Percentiles rank a stretch among this genome's conserved stretches.
phyloP scores from a whole-genome alignment of 2,113 vertebrate genomes.

The Noctilio leporinus region DNA sequence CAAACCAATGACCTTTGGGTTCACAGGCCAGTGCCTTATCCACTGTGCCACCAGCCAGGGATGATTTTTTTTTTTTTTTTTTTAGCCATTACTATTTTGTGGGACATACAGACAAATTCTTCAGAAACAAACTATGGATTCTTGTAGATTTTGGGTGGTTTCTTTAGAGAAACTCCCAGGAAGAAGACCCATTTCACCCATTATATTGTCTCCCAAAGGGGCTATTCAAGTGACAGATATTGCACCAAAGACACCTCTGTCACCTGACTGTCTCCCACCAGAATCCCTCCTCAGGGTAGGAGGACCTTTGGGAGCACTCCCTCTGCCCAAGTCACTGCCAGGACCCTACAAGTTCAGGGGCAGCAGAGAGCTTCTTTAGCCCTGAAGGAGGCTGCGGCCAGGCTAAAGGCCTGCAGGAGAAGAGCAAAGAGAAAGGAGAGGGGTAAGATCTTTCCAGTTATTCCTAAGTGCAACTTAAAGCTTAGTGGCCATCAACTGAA shows the following conservation, averaged over 20 bases:
- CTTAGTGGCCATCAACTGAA: neutral
- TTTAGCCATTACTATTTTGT: neutral
- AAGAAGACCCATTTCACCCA: neutral
- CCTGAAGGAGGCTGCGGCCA: neutral
- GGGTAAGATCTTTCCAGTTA: neutral
- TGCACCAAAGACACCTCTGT: neutral
- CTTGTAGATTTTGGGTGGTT: neutral
- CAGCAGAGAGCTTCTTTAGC: neutral
- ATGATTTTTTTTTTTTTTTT: neutral
- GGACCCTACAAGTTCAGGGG: neutral
- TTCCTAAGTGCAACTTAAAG: neutral
- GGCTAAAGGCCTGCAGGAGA: neutral
- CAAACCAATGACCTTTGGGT: too few relatives aligned
- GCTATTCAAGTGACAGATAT: neutral
- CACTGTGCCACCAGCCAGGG: too few relatives aligned
- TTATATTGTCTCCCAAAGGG: neutral
- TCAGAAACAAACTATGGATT: neutral
- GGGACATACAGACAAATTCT: neutral
- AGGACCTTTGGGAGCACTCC: neutral
- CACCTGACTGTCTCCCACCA: neutral
- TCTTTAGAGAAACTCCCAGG: neutral
- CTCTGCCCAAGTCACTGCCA: neutral
- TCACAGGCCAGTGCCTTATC: too few relatives aligned
- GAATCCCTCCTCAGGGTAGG: neutral
- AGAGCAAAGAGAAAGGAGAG: neutral